phyloP scores from a whole-genome alignment of 2,888 invertebrate genomes.

The Acleris emargana region DNA sequence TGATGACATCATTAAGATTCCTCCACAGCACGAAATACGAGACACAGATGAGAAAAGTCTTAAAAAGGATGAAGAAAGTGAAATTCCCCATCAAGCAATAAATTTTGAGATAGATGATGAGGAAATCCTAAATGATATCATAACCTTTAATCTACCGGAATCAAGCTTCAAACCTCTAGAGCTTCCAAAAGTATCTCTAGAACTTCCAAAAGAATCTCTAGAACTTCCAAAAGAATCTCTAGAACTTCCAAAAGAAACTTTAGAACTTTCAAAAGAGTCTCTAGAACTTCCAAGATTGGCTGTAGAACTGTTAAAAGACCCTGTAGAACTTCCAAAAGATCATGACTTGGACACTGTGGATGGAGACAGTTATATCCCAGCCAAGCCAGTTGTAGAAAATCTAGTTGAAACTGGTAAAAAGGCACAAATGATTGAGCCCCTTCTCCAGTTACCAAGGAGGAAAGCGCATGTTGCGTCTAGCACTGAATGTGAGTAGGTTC shows the following conservation, averaged over 20 bases:
- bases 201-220: slow-evolving; percentile 13
- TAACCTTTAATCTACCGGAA: slow-evolving; percentile 37
- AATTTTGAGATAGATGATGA: slow-evolving; percentile 32
- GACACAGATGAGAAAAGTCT: slow-evolving; percentile 32
- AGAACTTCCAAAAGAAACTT: background rate
- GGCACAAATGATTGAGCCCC: slow-evolving; percentile 62
- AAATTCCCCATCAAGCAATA: slow-evolving; percentile 15
- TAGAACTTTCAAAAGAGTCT: slow-evolving; percentile 14
- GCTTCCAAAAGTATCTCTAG: slow-evolving; percentile 17
- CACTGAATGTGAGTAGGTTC: slow-evolving; percentile 50
- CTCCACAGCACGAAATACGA: slow-evolving; percentile 42
- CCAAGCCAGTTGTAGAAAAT: slow-evolving; percentile 36
- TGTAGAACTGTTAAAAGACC: slow-evolving; percentile 8
- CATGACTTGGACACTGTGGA: slow-evolving; percentile 50
- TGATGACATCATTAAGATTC: slow-evolving; percentile 62
- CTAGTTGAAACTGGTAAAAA: slow-evolving; percentile 48
- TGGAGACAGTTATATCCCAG: slow-evolving; percentile 41
- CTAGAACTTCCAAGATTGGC: no score
- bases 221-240: slow-evolving; percentile 14
- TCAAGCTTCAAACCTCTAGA: background rate
- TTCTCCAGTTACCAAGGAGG: slow-evolving; percentile 47
- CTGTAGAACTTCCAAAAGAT: slow-evolving; percentile 22
- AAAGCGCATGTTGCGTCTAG: slow-evolving; percentile 45
- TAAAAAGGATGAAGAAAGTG: background rate
- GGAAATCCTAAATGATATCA: slow-evolving; percentile 41